Evolutionary conservation across 2,797 vertebrate species (phyloP).

Genomic region (Benthosema pterotum): DNA sequence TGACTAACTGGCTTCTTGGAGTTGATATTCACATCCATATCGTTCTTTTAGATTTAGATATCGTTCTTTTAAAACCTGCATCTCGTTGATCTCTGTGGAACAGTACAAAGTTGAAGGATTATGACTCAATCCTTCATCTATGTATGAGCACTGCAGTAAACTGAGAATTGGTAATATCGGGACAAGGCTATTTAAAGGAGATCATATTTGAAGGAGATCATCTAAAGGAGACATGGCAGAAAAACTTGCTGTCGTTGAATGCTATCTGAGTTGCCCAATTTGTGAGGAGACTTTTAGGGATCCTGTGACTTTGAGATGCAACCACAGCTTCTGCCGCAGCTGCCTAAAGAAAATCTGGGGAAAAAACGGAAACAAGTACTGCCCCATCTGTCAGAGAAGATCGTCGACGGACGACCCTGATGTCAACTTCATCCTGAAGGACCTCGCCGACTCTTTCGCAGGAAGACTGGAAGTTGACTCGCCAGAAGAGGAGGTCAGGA

Average conservation of each 20-base stretch:
- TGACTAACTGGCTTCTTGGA: too few relatives aligned
- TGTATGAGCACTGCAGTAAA: too few relatives aligned
- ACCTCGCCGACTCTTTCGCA: slow-evolving; percentile 10
- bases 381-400: slow-evolving; percentile 16
- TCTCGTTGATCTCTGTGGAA: too few relatives aligned
- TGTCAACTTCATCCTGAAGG: slow-evolving; percentile 1
- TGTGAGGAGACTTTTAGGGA: slow-evolving; percentile 23
- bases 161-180: too few relatives aligned
- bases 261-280: slow-evolving; percentile 10
- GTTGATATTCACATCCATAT: too few relatives aligned
- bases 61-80: too few relatives aligned
- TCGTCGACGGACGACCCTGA: neutral
- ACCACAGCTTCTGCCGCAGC: slow-evolving; percentile 24
- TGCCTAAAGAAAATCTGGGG: slow-evolving; percentile 14
- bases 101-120: too few relatives aligned
- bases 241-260: neutral
- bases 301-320: slow-evolving; percentile 15
- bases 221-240: slow-evolving; percentile 11
- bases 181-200: too few relatives aligned
- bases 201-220: too few relatives aligned
- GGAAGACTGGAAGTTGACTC: neutral
- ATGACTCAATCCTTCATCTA: too few relatives aligned
- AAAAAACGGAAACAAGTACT: slow-evolving; percentile 4
- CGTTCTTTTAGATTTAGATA: too few relatives aligned
- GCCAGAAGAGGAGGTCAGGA: too few relatives aligned